Percentiles rank a stretch among this genome's conserved stretches.
Conservation (phyloP, 2,888 invertebrate genomes). For the Minunthozetes semirufus region DNA sequence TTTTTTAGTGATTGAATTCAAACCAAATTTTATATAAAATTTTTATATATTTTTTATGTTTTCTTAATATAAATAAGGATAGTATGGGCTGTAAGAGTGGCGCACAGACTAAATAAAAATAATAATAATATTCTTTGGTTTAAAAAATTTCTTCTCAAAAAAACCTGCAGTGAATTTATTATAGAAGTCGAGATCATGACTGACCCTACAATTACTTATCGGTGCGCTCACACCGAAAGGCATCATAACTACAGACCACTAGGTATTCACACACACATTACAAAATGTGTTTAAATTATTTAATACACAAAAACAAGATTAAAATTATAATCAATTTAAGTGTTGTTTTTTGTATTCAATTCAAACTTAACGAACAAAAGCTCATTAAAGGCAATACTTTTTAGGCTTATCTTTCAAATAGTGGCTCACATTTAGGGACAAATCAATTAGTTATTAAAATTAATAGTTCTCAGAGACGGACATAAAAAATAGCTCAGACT, state of each 20-base stretch:
- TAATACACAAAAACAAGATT: constrained; percentile 19
- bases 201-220: constrained; percentile 32
- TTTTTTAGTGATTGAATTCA: not conserved
- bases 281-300: constrained; percentile 8
- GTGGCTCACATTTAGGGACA: not conserved
- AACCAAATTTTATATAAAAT: constrained; percentile 3
- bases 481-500: not conserved
- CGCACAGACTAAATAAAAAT: not conserved
- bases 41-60: not conserved
- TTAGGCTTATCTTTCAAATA: not conserved
- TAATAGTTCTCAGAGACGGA: not conserved
- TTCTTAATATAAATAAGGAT: not conserved
- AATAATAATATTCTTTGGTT: constrained; percentile 21
- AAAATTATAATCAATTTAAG: constrained; percentile 6
- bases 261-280: not conserved
- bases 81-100: not conserved
- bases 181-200: constrained; percentile 28
- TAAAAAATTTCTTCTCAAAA: constrained; percentile 14
- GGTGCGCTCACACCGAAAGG: constrained; percentile 24
- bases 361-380: not conserved
- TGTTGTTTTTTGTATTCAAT: not conserved
- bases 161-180: constrained; percentile 32
- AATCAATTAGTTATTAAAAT: constrained; percentile 1
- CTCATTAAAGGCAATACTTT: not conserved
- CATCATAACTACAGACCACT: constrained; percentile 25